phyloP scores from a whole-genome alignment of 2,113 vertebrate species.

The Urocynchramus pylzowi region DNA sequence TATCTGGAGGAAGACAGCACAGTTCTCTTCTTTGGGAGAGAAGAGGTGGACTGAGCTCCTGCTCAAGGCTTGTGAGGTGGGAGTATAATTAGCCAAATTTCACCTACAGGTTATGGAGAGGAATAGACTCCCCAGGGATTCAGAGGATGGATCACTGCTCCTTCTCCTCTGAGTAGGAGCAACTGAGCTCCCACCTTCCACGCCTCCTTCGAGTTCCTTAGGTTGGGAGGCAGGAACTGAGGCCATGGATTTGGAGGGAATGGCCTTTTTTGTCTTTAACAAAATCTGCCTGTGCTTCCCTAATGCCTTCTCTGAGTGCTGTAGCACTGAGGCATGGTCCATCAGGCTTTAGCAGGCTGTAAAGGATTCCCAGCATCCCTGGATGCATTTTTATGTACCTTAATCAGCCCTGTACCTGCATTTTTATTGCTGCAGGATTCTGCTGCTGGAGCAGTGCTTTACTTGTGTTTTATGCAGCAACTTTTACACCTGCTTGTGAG shows the following conservation, averaged over 20 bases:
- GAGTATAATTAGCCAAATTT: background rate
- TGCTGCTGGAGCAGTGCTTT: background rate
- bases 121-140: background rate
- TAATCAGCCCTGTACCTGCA: background rate
- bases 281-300: background rate
- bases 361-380: background rate
- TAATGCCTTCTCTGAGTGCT: background rate
- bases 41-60: background rate
- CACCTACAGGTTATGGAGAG: background rate
- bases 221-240: background rate
- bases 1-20: background rate
- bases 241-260: background rate
- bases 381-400: background rate
- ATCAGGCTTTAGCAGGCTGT: background rate
- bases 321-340: background rate
- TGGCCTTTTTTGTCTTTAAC: fast-evolving
- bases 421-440: background rate
- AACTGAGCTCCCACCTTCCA: background rate
- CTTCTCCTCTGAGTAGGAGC: background rate
- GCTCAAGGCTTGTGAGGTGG: background rate
- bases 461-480: background rate
- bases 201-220: background rate
- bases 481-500: background rate
- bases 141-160: background rate
- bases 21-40: background rate